Conservation (phyloP, 1,140 invertebrate species). For the Scaptomyza pallida region DNA sequence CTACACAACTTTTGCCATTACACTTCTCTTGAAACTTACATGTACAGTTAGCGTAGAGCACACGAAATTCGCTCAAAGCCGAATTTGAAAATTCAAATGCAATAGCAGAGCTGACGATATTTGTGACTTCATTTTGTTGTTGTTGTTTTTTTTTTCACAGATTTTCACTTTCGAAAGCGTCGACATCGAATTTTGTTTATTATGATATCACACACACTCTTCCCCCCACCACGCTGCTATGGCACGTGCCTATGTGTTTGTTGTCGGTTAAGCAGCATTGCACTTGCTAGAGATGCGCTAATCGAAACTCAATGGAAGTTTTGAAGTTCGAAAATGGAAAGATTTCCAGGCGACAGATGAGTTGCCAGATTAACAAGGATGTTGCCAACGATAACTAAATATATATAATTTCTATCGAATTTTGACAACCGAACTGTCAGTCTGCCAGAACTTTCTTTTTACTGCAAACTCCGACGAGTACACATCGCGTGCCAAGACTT, state of each 20-base stretch:
- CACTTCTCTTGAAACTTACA: background rate
- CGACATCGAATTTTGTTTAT: constrained; percentile 55
- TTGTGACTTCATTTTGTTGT: too few relatives aligned
- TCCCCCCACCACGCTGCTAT: too few relatives aligned
- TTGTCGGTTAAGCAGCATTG: background rate
- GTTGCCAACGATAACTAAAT: background rate
- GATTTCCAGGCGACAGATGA: background rate
- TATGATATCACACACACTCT: constrained; percentile 60
- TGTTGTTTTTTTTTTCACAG: constrained; percentile 10
- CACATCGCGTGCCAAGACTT: too few relatives aligned
- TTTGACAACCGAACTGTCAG: too few relatives aligned
- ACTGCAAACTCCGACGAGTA: too few relatives aligned
- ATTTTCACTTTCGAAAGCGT: constrained; percentile 71
- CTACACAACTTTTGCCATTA: background rate
- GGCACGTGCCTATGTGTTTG: too few relatives aligned
- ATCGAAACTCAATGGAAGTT: background rate
- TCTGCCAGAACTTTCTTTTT: too few relatives aligned
- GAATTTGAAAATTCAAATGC: background rate
- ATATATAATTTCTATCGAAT: background rate
- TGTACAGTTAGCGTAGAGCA: constrained; percentile 2
- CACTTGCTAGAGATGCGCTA: background rate
- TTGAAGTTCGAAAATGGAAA: background rate
- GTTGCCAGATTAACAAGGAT: background rate
- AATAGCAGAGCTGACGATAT: too few relatives aligned
- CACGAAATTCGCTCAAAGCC: background rate